Percentiles rank a stretch among this genome's conserved stretches.
Conservation (phyloP, 2,888 invertebrate genomes). For the Xanthorhoe spadicearia region DNA sequence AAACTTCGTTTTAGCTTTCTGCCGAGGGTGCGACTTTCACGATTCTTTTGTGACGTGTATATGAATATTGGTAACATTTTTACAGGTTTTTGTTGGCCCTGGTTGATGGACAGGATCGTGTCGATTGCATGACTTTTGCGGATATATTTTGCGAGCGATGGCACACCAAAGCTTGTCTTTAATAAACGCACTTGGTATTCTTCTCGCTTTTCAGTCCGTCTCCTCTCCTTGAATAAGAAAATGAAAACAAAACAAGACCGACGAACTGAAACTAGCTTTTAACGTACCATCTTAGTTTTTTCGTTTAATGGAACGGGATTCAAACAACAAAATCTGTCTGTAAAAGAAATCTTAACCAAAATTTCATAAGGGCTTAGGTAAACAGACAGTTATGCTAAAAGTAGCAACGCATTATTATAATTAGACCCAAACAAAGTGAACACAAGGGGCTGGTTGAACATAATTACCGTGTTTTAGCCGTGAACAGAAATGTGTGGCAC, state of each 20-base stretch:
- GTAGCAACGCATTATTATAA: slow-evolving; percentile 34
- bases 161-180: background rate
- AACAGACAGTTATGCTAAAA: slow-evolving; percentile 24
- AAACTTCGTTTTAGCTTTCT: slow-evolving; percentile 66
- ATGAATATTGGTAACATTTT: slow-evolving; percentile 19
- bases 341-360: background rate
- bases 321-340: background rate
- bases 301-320: background rate
- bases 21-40: slow-evolving; percentile 55
- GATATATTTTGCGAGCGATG: slow-evolving; percentile 2
- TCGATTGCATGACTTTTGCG: slow-evolving; percentile 4
- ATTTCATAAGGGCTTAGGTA: slow-evolving; percentile 11
- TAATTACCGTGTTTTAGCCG: slow-evolving; percentile 34
- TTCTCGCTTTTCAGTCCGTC: background rate
- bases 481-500: slow-evolving; percentile 33
- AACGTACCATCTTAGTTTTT: background rate
- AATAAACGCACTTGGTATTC: background rate
- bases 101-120: slow-evolving; percentile 3
- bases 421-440: slow-evolving; percentile 33
- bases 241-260: background rate
- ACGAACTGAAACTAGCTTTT: background rate
- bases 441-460: slow-evolving; percentile 35
- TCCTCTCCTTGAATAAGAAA: background rate
- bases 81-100: slow-evolving; percentile 3
- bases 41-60: slow-evolving; percentile 49